Conservation (phyloP, 2,888 invertebrate species). For the Venusia cambrica region DNA sequence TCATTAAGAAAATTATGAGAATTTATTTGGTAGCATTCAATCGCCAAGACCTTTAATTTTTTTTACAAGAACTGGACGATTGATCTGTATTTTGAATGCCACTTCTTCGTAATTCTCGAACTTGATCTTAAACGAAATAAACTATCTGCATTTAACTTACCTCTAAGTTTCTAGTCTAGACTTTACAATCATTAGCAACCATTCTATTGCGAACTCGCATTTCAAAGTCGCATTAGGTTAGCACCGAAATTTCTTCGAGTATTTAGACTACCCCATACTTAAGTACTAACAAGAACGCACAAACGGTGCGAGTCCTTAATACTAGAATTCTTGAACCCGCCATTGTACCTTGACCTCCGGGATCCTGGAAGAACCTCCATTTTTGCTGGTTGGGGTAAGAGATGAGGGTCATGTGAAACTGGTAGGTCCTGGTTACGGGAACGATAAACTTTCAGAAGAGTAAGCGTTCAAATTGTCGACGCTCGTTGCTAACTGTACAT, state of each 20-base stretch:
- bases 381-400: slow-evolving; percentile 31
- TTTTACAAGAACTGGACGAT: too few relatives aligned
- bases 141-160: too few relatives aligned
- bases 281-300: slow-evolving; percentile 65
- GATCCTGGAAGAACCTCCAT: slow-evolving; percentile 32
- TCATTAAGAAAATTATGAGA: too few relatives aligned
- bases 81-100: too few relatives aligned
- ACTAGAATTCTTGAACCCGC: slow-evolving; percentile 65
- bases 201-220: background rate
- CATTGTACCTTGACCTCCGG: slow-evolving; percentile 33
- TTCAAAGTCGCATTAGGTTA: slow-evolving; percentile 33
- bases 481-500: slow-evolving; percentile 70
- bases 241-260: slow-evolving; percentile 58
- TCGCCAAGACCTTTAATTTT: too few relatives aligned
- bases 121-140: too few relatives aligned
- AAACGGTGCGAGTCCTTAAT: slow-evolving; percentile 66
- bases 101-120: too few relatives aligned
- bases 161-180: too few relatives aligned
- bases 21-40: too few relatives aligned
- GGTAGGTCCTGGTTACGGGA: slow-evolving; percentile 67
- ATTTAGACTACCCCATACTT: slow-evolving; percentile 40
- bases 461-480: slow-evolving; percentile 76
- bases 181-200: background rate
- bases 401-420: slow-evolving; percentile 40
- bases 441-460: slow-evolving; percentile 76